Evolutionary conservation across 2,888 invertebrate genomes (phyloP), one percentile per base, ranked within the genome.

Genomic region (Athalia cordata): DNA sequence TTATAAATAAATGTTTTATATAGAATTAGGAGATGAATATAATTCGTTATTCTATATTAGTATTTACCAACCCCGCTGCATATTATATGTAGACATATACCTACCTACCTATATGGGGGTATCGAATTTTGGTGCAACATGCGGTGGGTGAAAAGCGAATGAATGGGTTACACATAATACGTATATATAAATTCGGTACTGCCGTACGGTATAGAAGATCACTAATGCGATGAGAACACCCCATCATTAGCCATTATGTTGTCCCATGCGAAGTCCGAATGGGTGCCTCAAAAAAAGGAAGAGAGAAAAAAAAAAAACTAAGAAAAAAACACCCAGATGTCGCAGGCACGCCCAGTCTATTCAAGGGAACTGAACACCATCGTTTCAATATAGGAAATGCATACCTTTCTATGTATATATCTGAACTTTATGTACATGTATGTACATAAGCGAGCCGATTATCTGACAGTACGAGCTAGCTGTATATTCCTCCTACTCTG

Each of bases 231-330:
- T n/a, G 9, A 45, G 55, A 72, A 55, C 81, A 82, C 85, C 87
- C 88, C 84, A 85, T 88, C 85, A 88, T 89, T 88, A 88, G 85
- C 85, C 82, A 89, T 89, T 89, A 87, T 89, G 84, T 83, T 81
- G 80, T 81, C 79, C 82, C 83, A 80, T 81, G 82, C 80, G 59
- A 15, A 72, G 59, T 65, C 49, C 65, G 57, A 72, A 72, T 55
- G 50, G 29, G 68, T 55, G 68, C 68, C 72, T 29, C 29, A 29
- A 29, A 29, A 29, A 29, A 29, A 29, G 29, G 29, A 29, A 29
- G 81, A 52, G 74, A 80, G 81, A n/a, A 77, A 68, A 57, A 29
- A 72, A 47, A 66, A 15, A 9, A 78, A 29, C 29, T 29, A 29
- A 29, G 29, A 78, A 80, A 82, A 85, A 85, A 83, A 83, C 84